A percentile compares a stretch with the other conserved stretches of the same genome.
Conservation (phyloP, 2,797 vertebrate species). For the Bufotes viridis region DNA sequence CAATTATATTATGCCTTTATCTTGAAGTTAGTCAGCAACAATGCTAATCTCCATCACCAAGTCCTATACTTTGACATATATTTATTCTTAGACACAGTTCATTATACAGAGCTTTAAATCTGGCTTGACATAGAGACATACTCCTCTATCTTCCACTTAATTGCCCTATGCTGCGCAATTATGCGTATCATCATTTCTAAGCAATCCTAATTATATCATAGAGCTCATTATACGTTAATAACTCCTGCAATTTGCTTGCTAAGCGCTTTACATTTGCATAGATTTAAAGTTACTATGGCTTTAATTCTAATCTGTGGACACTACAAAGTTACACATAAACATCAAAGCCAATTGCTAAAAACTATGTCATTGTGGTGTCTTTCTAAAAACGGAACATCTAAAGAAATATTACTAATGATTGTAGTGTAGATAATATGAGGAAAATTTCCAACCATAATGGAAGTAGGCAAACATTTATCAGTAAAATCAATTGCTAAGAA, state of each 20-base stretch:
- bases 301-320: constrained; percentile 4
- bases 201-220: constrained; percentile 50
- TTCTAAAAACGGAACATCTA: not conserved
- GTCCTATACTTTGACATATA: constrained; percentile 17
- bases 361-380: not conserved
- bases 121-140: constrained; percentile 47
- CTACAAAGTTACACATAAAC: not conserved
- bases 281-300: constrained; percentile 33
- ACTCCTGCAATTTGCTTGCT: constrained; percentile 40
- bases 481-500: not conserved
- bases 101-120: constrained; percentile 33
- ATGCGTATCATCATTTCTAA: constrained; percentile 51
- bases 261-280: constrained; percentile 45
- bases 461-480: not conserved
- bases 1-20: not conserved
- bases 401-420: not conserved
- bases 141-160: constrained; percentile 42
- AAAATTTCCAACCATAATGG: not conserved
- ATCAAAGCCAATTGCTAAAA: not conserved
- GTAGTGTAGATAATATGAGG: too few relatives aligned
- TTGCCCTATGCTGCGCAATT: constrained; percentile 39
- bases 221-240: constrained; percentile 47
- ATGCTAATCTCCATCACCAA: constrained; percentile 10
- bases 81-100: constrained; percentile 3
- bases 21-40: not conserved